Evolutionary conservation across 1,140 invertebrate genomes (phyloP).

Genomic region (Brachystomella parvula): DNA sequence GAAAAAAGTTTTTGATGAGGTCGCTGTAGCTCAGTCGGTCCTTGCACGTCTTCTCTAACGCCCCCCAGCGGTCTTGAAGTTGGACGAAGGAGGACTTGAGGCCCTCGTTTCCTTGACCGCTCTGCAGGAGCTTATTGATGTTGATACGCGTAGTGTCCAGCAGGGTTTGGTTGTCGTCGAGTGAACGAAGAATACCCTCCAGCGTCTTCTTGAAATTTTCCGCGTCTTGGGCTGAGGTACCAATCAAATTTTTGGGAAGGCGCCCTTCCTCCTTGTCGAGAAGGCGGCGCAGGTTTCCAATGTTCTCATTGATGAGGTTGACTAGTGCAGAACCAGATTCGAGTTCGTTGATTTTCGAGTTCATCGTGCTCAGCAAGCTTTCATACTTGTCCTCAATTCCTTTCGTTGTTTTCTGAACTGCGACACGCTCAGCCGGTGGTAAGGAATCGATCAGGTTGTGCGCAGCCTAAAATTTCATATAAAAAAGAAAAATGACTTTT

Average conservation of each 20-base stretch:
- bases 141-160: neutral
- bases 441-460: neutral
- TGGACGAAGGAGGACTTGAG: neutral
- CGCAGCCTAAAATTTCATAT: neutral
- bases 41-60: neutral
- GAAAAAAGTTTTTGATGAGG: neutral
- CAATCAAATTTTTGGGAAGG: neutral
- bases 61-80: neutral
- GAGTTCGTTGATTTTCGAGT: neutral
- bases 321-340: neutral
- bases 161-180: neutral
- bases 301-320: neutral
- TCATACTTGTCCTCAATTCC: neutral
- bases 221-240: neutral
- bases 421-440: neutral
- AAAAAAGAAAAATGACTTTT: neutral
- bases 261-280: neutral
- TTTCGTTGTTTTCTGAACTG: neutral
- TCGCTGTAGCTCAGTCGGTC: neutral
- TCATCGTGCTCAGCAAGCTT: neutral
- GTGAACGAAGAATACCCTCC: neutral
- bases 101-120: neutral
- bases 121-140: neutral
- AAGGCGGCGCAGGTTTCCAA: neutral
- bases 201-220: neutral